A percentile compares a stretch with the other conserved stretches of the same genome.
phyloP scores from a whole-genome alignment of 2,113 vertebrate genomes.

The Salvelinus fontinalis region DNA sequence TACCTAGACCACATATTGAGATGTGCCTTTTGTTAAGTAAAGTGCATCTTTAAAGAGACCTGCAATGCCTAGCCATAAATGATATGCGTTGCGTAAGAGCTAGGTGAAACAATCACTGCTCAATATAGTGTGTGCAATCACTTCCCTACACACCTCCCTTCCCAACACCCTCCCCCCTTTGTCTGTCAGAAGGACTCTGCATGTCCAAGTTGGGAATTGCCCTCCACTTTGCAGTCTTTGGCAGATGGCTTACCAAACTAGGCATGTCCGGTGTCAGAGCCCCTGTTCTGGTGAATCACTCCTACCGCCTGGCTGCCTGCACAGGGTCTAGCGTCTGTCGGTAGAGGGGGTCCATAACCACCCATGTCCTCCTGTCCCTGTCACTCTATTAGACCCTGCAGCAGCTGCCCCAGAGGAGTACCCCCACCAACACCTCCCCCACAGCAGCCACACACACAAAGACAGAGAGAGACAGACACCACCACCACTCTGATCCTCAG shows the following conservation, averaged over 20 bases:
- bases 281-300: neutral
- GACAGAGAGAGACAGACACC: neutral
- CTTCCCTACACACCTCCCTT: no score
- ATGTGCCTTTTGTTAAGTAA: no score
- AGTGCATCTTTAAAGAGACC: neutral
- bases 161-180: neutral
- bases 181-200: neutral
- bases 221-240: constrained; percentile 1
- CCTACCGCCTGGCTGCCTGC: neutral
- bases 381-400: neutral
- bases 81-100: neutral
- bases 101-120: neutral
- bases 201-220: constrained; percentile 14
- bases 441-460: neutral
- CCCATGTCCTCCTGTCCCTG: neutral
- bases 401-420: neutral
- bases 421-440: neutral
- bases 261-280: neutral
- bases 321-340: neutral
- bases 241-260: constrained; percentile 19
- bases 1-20: no score
- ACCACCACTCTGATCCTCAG: neutral
- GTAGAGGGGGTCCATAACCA: neutral
- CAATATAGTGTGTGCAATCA: neutral
- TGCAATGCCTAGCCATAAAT: neutral